phyloP scores from a whole-genome alignment of 2,113 vertebrate species.

The Triplophysa dalaica region DNA sequence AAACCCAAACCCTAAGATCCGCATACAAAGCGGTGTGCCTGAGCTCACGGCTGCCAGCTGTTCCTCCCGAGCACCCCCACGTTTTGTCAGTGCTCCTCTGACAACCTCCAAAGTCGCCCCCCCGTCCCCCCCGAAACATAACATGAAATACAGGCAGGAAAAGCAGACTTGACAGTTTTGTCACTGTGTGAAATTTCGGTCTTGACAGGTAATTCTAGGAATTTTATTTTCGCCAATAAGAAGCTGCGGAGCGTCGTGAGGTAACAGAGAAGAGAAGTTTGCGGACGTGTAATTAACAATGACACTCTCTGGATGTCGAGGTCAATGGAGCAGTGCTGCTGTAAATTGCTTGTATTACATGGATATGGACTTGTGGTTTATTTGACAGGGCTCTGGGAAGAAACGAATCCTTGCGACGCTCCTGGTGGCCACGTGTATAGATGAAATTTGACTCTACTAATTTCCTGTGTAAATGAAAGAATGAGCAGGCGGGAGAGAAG shows the following conservation, averaged over 20 bases:
- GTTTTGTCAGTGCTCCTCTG: constrained; percentile 9
- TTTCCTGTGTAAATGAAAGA: constrained; percentile 28
- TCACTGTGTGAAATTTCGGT: not conserved
- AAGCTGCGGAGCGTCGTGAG: no score
- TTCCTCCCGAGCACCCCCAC: constrained; percentile 9
- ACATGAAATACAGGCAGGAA: not conserved
- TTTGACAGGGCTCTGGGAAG: not conserved
- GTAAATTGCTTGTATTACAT: constrained; percentile 28
- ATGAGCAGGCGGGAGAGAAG: constrained; percentile 6
- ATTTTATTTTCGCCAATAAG: not conserved
- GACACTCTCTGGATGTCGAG: constrained; percentile 32
- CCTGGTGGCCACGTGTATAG: constrained; percentile 11
- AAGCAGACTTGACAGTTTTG: not conserved
- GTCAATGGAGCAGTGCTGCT: constrained; percentile 23
- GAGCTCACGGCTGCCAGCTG: not conserved
- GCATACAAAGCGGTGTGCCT: constrained; percentile 24
- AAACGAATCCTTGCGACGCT: constrained; percentile 14
- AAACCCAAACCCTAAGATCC: constrained; percentile 62
- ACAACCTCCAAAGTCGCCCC: not conserved
- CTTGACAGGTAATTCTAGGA: constrained; percentile 35
- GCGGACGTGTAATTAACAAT: constrained; percentile 21
- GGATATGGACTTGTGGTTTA: constrained; percentile 16
- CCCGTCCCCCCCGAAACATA: not conserved
- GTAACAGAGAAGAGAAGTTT: constrained; percentile 10
- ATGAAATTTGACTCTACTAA: constrained; percentile 22